phyloP scores from a whole-genome alignment of 1,140 invertebrate genomes.

The Brachionus sp. region DNA sequence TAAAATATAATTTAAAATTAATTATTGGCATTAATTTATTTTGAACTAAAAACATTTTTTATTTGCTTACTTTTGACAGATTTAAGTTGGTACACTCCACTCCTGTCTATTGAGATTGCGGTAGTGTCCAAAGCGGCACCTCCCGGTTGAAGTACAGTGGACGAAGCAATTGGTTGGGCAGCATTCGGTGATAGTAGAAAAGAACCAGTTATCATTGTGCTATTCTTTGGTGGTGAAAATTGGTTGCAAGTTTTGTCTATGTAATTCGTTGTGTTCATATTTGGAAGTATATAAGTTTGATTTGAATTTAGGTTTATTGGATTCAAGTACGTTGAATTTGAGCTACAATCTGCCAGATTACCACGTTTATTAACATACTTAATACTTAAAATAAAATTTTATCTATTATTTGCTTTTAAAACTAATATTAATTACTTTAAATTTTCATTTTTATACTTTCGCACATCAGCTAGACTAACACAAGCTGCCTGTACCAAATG shows the following conservation, averaged over 20 bases:
- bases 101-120: neutral
- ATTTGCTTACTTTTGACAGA: slow-evolving; percentile 1
- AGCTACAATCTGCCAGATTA: neutral
- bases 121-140: neutral
- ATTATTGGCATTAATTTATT: too few species aligned
- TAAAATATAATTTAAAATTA: too few species aligned
- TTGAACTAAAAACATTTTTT: neutral
- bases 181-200: slow-evolving; percentile 3
- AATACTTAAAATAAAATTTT: slow-evolving; percentile 2
- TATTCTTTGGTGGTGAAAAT: slow-evolving; percentile 23
- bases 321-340: slow-evolving; percentile 27
- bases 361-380: neutral
- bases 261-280: neutral
- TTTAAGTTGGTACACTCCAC: neutral
- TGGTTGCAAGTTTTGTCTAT: slow-evolving; percentile 9
- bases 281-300: neutral
- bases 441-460: slow-evolving; percentile 38
- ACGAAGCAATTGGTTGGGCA: slow-evolving; percentile 25
- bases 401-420: neutral
- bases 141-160: slow-evolving; percentile 5
- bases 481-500: slow-evolving; percentile 44
- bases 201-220: slow-evolving; percentile 11
- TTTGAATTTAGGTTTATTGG: slow-evolving; percentile 24
- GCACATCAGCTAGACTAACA: slow-evolving; percentile 42
- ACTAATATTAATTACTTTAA: slow-evolving; percentile 2